Conservation (phyloP, 2,797 vertebrate genomes). For the Chaetophractus vellerosus region DNA sequence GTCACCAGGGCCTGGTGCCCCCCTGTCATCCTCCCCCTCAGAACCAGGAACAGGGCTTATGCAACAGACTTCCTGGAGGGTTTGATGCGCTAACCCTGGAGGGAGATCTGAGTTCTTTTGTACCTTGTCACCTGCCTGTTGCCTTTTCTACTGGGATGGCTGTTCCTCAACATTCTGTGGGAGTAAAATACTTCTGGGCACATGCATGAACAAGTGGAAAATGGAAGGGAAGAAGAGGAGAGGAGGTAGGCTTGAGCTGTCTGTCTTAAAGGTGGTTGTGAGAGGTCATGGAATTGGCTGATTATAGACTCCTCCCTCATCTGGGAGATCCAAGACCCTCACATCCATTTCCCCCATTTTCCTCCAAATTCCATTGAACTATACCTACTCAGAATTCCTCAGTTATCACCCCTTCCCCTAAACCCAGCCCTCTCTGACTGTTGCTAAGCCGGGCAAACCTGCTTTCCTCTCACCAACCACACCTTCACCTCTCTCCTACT, state of each 20-base stretch:
- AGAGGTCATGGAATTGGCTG: background rate
- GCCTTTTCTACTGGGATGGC: background rate
- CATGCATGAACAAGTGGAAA: background rate
- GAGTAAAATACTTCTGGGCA: background rate
- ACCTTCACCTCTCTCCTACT: slow-evolving; percentile 58
- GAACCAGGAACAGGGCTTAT: slow-evolving; percentile 30
- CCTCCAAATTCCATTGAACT: background rate
- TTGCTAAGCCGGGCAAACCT: slow-evolving; percentile 69
- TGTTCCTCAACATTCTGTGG: background rate
- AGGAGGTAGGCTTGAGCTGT: accelerated
- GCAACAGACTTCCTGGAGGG: background rate
- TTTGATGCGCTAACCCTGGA: background rate
- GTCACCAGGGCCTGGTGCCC: slow-evolving; percentile 61
- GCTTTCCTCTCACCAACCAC: slow-evolving; percentile 73
- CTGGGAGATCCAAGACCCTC: background rate
- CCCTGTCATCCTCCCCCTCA: slow-evolving; percentile 33
- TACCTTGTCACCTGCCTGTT: background rate
- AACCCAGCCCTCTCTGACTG: background rate
- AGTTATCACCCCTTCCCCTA: background rate
- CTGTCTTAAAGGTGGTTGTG: background rate
- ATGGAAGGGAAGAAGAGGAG: background rate
- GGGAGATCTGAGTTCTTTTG: background rate
- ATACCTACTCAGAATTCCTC: background rate
- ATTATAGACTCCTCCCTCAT: background rate
- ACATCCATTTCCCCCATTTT: background rate